Conservation (phyloP, 37 sponge, comb jelly and placozoan genomes). For the Mnemiopsis leidyi region DNA sequence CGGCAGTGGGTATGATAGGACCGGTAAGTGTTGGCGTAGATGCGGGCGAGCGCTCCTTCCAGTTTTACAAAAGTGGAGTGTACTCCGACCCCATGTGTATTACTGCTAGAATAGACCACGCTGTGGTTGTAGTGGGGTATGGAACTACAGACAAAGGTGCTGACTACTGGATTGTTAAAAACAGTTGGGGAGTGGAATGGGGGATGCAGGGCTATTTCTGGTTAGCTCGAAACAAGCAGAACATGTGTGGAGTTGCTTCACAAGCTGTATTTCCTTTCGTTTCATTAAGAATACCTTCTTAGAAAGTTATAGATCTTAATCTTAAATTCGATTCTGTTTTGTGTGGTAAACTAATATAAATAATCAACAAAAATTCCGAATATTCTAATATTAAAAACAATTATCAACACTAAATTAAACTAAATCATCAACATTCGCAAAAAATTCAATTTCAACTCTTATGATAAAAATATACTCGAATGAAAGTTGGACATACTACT, state of each 20-base stretch:
- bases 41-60: background rate
- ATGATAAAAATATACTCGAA: too few species aligned
- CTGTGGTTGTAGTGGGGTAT: conserved; percentile 12
- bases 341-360: too few species aligned
- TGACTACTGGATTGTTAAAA: conserved; percentile 37
- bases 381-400: too few species aligned
- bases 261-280: background rate
- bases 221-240: background rate
- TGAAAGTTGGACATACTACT: too few species aligned
- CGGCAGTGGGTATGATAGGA: conserved; percentile 7
- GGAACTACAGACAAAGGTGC: background rate
- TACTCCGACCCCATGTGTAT: conserved; percentile 21
- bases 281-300: too few species aligned
- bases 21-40: conserved; percentile 5
- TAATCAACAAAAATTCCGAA: too few species aligned
- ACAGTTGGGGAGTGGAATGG: conserved; percentile 6
- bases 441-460: too few species aligned
- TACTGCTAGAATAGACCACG: background rate
- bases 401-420: too few species aligned
- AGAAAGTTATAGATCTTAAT: too few species aligned
- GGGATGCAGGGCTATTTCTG: background rate
- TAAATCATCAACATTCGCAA: too few species aligned
- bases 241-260: conserved; percentile 28
- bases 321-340: too few species aligned
- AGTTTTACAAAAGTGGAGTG: background rate